Percentiles rank a stretch among this genome's conserved stretches.
Evolutionary conservation across 2,113 vertebrate genomes (phyloP).

Genomic region (Phoenicopterus ruber): DNA sequence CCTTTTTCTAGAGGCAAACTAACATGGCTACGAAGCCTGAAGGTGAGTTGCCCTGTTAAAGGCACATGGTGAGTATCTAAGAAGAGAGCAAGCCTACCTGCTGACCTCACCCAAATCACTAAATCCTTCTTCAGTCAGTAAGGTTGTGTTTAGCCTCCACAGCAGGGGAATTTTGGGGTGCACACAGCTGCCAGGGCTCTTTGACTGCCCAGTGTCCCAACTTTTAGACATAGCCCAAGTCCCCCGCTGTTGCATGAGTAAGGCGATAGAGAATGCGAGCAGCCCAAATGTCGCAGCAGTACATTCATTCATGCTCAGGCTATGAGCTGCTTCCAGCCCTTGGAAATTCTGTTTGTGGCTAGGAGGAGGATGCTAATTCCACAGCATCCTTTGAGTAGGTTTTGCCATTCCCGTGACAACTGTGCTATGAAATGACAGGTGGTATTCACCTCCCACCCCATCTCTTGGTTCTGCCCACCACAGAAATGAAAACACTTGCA

Average conservation of each 20-base stretch:
- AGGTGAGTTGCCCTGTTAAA: background rate
- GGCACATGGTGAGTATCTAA: rapidly evolving
- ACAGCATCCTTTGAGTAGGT: constrained; percentile 7
- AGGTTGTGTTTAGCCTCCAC: background rate
- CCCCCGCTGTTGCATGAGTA: background rate
- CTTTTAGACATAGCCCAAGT: background rate
- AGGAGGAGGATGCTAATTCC: background rate
- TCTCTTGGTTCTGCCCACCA: background rate
- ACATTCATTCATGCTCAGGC: background rate
- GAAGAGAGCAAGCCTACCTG: background rate
- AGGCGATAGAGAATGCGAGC: rapidly evolving
- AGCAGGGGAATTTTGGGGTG: background rate
- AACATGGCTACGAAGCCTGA: background rate
- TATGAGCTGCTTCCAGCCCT: background rate
- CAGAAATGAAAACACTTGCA: background rate
- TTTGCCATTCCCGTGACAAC: background rate
- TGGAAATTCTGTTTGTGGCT: background rate
- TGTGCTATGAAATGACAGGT: background rate
- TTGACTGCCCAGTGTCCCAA: background rate
- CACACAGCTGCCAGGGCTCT: background rate
- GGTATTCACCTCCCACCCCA: background rate
- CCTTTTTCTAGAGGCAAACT: background rate
- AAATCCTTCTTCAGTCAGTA: background rate
- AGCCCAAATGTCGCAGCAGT: background rate
- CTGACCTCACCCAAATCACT: background rate